Base-by-base conservation (phyloP, 2,888 invertebrate species). In the Ochropacha duplaris region DNA sequence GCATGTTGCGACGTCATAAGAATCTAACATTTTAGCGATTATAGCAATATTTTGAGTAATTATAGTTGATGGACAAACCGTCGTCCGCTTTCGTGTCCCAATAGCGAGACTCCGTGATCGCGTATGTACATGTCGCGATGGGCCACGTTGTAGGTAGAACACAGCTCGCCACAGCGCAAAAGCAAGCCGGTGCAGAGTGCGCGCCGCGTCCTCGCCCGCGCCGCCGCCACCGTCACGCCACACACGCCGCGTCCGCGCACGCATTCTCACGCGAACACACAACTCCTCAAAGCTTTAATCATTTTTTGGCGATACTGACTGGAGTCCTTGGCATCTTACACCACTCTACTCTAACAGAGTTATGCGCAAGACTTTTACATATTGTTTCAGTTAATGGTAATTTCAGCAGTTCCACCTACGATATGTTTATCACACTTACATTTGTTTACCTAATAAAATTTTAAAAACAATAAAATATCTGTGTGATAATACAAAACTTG, bases 141-240 rank as follows among this genome's bases (percentile, higher is more conserved):
- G 84, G 22, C 87, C 88, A 75, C 94, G 84, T 83, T 96, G 95
- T 67, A 96, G 93, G 78, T 95, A 94, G 79, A 96, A 94, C 50
- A 96, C 95, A 57, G 95, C 95, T 69, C 96, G 95, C 96, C 96
- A 96, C 61, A 96, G 92, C 31, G 96, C 95, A 76, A 96, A 96
- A 44, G 96, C 96, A 36, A 96, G 94, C 58, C 95, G 93, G 74
- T 96, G 95, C 62, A 96, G 88, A 68, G 95, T 90, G 59, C 94
- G 94, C 66, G 94, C 94, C 12, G 94, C 94, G 54, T 94, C 94
- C 71, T 86, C 87, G 59, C 88, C 88, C 88, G 56, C 71, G 72
- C 61, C 74, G 73, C 72, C 74, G 71, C 77, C 77, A 74, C 72
- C 70, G 55, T 56, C 72, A 74, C 74, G 82, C 84, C n/a, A n/a